Conservation (phyloP, 2,888 invertebrate species). For the Sycophila texana region DNA sequence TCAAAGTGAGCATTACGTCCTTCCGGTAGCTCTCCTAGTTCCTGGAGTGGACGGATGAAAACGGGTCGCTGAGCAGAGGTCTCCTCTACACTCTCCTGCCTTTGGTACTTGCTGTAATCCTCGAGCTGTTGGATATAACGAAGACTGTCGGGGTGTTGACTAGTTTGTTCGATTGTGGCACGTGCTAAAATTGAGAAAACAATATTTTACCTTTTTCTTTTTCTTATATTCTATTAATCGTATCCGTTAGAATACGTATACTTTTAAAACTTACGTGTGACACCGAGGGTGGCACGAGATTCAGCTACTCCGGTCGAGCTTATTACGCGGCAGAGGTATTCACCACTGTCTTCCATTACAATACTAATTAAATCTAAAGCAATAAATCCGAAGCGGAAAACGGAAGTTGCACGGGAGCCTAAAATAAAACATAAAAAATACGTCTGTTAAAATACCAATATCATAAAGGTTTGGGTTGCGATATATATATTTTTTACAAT, state of each 20-base stretch:
- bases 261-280: conserved; percentile 77
- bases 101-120: conserved; percentile 91
- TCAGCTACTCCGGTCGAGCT: conserved; percentile 92
- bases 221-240: background rate
- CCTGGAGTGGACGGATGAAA: conserved; percentile 91
- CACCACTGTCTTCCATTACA: conserved; percentile 90
- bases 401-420: conserved; percentile 96
- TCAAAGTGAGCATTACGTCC: conserved; percentile 95
- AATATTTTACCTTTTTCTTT: background rate
- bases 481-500: background rate
- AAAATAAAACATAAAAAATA: conserved; percentile 43
- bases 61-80: conserved; percentile 87
- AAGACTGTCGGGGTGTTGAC: conserved; percentile 94
- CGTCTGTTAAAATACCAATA: conserved; percentile 19
- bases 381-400: conserved; percentile 98
- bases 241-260: background rate
- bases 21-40: conserved; percentile 91
- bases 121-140: conserved; percentile 94
- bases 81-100: conserved; percentile 90
- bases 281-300: conserved; percentile 88
- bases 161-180: conserved; percentile 89
- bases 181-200: conserved; percentile 77
- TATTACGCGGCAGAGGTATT: conserved; percentile 91
- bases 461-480: background rate
- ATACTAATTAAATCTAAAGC: conserved; percentile 93